phyloP scores from a whole-genome alignment of 1,140 invertebrate species.

The Anagrus nilaparvatae region DNA sequence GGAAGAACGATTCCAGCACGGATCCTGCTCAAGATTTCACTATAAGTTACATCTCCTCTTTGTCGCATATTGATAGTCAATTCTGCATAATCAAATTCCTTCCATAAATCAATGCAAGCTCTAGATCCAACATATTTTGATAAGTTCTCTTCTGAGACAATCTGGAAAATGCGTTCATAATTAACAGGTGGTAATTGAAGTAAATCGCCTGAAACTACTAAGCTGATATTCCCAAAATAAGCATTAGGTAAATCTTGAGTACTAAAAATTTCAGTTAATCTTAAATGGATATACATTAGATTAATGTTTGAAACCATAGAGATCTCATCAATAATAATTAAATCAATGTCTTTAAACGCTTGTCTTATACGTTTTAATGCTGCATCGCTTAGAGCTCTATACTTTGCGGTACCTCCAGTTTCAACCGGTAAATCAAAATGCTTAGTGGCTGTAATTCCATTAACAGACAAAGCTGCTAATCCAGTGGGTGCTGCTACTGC shows the following conservation, averaged over 20 bases:
- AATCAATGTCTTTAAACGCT: slow-evolving; percentile 20
- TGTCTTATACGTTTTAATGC: slow-evolving; percentile 22
- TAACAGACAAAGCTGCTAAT: slow-evolving; percentile 23
- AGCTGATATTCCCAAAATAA: slow-evolving; percentile 22
- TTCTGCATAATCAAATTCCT: slow-evolving; percentile 21
- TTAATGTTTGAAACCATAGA: slow-evolving; percentile 31
- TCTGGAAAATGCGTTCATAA: slow-evolving; percentile 19
- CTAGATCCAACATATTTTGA: slow-evolving; percentile 19
- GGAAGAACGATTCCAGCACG: slow-evolving; percentile 21
- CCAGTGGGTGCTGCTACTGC: slow-evolving; percentile 23
- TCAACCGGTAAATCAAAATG: slow-evolving; percentile 23
- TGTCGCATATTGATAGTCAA: slow-evolving; percentile 23
- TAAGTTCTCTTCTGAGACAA: slow-evolving; percentile 15
- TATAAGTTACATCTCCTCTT: slow-evolving; percentile 21
- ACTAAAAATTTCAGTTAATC: slow-evolving; percentile 25
- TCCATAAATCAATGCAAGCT: slow-evolving; percentile 18
- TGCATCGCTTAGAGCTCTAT: slow-evolving; percentile 18
- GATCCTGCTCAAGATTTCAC: slow-evolving; percentile 17
- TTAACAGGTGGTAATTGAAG: slow-evolving; percentile 29
- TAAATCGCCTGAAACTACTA: slow-evolving; percentile 25
- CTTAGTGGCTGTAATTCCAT: slow-evolving; percentile 22
- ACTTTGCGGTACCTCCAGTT: slow-evolving; percentile 17
- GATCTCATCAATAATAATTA: slow-evolving; percentile 29
- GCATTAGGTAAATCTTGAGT: slow-evolving; percentile 18
- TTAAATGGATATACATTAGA: slow-evolving; percentile 23